Conservation (phyloP, 30 jellyfish, hydroid and myxozoan species). For the Mastigias papua region DNA sequence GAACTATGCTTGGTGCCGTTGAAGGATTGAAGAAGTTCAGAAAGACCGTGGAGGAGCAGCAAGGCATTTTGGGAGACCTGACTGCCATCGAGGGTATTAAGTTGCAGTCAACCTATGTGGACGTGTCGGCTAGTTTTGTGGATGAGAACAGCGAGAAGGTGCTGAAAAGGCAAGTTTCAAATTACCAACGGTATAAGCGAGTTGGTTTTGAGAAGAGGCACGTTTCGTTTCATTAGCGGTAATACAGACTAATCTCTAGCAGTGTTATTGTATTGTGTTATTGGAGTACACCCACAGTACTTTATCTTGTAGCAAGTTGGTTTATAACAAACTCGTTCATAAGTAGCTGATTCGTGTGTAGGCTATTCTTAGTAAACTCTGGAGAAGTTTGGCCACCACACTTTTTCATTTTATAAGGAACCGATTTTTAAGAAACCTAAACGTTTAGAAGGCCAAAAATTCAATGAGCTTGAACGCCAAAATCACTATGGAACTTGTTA, state of each 20-base stretch:
- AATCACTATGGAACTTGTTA: no score
- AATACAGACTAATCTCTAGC: not conserved
- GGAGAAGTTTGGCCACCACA: no score
- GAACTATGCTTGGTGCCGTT: conserved; percentile 39
- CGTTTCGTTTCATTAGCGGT: conserved; percentile 33
- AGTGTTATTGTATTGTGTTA: not conserved
- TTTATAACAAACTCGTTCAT: no score
- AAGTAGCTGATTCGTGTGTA: no score
- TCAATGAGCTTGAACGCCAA: no score
- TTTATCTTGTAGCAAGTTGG: no score
- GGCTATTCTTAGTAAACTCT: no score
- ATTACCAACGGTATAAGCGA: conserved; percentile 43
- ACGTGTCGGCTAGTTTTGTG: conserved; percentile 11
- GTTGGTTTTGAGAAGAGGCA: conserved; percentile 47
- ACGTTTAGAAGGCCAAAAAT: no score
- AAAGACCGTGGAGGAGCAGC: conserved; percentile 44
- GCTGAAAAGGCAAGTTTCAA: conserved; percentile 28
- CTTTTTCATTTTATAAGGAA: no score
- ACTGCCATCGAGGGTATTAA: conserved; percentile 8
- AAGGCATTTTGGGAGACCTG: conserved; percentile 33
- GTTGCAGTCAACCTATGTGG: conserved; percentile 19
- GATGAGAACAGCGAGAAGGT: conserved; percentile 5
- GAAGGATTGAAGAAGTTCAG: conserved; percentile 32
- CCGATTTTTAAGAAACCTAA: no score
- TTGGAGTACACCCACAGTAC: no score